Conservation (phyloP, 2,888 invertebrate genomes). For the Callinectes sapidus region DNA sequence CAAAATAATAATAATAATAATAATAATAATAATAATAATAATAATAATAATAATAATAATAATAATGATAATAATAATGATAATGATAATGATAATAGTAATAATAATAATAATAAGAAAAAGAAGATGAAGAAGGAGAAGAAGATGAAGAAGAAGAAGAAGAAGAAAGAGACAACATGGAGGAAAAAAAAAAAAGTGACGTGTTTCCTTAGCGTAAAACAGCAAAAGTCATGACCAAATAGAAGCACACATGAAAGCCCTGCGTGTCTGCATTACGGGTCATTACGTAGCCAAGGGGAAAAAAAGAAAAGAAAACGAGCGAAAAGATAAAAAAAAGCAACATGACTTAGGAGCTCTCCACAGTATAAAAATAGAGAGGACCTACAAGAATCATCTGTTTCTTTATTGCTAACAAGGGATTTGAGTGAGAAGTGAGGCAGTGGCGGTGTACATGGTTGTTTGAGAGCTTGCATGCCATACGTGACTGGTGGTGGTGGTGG, state of each 20-base stretch:
- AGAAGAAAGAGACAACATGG: neutral
- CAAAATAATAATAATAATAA: no score
- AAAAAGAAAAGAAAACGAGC: neutral
- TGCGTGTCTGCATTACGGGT: neutral
- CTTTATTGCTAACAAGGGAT: neutral
- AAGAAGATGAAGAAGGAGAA: no score
- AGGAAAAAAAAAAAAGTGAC: neutral
- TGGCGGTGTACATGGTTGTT: neutral
- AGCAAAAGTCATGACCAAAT: neutral
- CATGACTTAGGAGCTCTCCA: neutral
- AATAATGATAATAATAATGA: no score
- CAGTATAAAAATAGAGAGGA: neutral
- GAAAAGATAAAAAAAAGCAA: neutral
- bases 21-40: no score
- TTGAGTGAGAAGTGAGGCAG: neutral
- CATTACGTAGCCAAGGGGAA: neutral
- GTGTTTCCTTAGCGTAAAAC: neutral
- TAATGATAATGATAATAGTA: no score
- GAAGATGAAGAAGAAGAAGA: neutral
- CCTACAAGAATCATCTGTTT: neutral
- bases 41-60: no score
- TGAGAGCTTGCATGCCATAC: neutral
- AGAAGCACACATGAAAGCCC: neutral
- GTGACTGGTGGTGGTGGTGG: neutral
- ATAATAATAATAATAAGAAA: no score